Conservation (phyloP, 1,140 invertebrate species). For the Zaprionus tsacasi region DNA sequence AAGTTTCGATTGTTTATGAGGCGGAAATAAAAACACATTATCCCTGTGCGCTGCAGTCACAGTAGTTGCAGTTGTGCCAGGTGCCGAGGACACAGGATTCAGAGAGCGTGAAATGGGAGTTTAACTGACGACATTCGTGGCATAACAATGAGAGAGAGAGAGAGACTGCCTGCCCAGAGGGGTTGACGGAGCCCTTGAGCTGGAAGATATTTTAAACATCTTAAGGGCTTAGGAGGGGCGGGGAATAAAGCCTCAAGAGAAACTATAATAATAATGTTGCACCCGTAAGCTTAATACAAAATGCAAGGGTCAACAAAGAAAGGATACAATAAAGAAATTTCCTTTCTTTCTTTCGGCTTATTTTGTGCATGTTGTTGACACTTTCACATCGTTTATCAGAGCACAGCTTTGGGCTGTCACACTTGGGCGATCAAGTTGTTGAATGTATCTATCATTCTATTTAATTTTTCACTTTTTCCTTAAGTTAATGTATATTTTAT, state of each 20-base stretch:
- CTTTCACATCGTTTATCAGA: constrained; percentile 64
- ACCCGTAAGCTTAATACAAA: not conserved
- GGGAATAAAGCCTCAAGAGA: not conserved
- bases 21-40: not conserved
- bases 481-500: constrained; percentile 20
- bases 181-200: not conserved
- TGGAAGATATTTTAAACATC: not conserved
- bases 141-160: constrained; percentile 61
- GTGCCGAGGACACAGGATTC: not conserved
- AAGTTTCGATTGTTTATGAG: not conserved
- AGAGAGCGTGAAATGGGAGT: constrained; percentile 11
- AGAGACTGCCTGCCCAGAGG: not conserved
- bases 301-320: constrained; percentile 1
- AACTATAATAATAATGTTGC: not conserved
- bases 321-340: not conserved
- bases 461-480: constrained; percentile 10
- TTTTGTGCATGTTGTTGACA: constrained; percentile 15
- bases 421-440: not conserved
- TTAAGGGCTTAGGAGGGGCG: not conserved
- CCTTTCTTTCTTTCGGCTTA: constrained; percentile 3
- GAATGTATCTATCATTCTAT: not conserved
- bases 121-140: constrained; percentile 25
- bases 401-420: constrained; percentile 39
- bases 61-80: not conserved
- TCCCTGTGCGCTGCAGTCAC: not conserved